These are phyloP conservation scores for Brachyhypopomus occidentalis DNA, from an alignment of 2,113 vertebrate genomes.

Conservation along the genomic window DNA sequence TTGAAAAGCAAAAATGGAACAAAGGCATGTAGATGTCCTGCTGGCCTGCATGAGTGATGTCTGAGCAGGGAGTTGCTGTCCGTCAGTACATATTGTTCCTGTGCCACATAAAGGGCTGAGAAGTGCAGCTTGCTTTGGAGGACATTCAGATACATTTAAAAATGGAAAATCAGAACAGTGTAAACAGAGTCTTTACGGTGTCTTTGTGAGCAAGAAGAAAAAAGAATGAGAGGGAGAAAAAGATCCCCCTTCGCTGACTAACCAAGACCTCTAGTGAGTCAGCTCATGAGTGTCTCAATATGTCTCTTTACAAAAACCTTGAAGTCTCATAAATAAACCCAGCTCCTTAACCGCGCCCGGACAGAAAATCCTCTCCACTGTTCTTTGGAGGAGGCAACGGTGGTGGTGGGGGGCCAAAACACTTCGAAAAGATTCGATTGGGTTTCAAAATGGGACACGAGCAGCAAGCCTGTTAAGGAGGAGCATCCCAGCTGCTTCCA, in stretches of 20 bases:
- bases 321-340: slow-evolving; percentile 42
- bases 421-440: slow-evolving; percentile 4
- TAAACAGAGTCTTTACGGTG: background rate
- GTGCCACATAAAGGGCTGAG: background rate
- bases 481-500: slow-evolving; percentile 47
- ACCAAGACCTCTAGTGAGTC: slow-evolving; percentile 25
- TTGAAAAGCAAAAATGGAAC: background rate
- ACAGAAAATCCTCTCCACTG: slow-evolving; percentile 5
- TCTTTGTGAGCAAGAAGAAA: slow-evolving; percentile 3
- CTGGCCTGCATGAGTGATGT: background rate
- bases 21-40: background rate
- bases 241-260: background rate
- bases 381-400: slow-evolving; percentile 31
- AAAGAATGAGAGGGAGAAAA: slow-evolving; percentile 4
- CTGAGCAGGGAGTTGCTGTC: background rate
- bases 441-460: slow-evolving; percentile 39
- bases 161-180: background rate
- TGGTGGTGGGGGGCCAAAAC: slow-evolving; percentile 25
- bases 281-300: slow-evolving; percentile 9
- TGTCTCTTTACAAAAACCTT: slow-evolving; percentile 38
- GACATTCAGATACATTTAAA: background rate
- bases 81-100: background rate
- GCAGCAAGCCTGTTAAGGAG: slow-evolving; percentile 42
- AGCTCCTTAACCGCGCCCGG: slow-evolving; percentile 33
- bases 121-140: background rate